Base-by-base conservation (phyloP, 1,140 invertebrate species). In the Papilio dardanus region DNA sequence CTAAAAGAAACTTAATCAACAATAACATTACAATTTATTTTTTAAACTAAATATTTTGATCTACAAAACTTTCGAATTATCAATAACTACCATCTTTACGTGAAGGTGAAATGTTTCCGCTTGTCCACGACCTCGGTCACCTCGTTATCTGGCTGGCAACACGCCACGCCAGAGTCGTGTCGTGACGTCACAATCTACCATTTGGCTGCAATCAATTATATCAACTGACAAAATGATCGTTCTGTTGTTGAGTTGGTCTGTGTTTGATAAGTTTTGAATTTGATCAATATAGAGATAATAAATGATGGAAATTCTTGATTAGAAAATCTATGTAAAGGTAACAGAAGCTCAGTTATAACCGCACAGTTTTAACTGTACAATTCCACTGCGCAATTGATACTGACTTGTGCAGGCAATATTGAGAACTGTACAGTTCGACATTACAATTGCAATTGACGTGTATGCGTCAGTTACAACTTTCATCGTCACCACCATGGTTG, bases 151-250 rank as follows among this genome's bases (percentile, higher is more conserved):
- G 54, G 0, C 21, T 58, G 54, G 54, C 54, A 58, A 24, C 54
- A 28, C 12, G 21, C 54, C 54, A 58, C 4, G 1, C 42, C 7
- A n/a, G n/a, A n/a, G n/a, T n/a, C 8, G n/a, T 54, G 2, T 8
- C 12, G 50, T 54, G 54, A 58, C 54, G 54, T 58, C 54, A 28
- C 24, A 4, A 58, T 58, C 54, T 28, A 24, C 21, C 54, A 28
- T 58, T 58, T 58, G 21, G 30, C 54, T 28, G 54, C 54, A 58
- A 58, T 28, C 5, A 58, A 58, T 58, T 58, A 58, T 58, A 19
- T 3, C 21, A 28, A 12, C 21, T 58, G 24, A 10, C 12, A 58
- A 58, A 58, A 14, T 30, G 10, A 28, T 28, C 6, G 6, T 6
- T 12, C 21, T 14, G 46, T 58, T 24, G 21, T 58, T 24, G 8